A percentile compares a stretch with the other conserved stretches of the same genome.
These are phyloP conservation scores for Ceratotherium simum DNA, from an alignment of 2,113 vertebrate species.

Conservation along the genomic window DNA sequence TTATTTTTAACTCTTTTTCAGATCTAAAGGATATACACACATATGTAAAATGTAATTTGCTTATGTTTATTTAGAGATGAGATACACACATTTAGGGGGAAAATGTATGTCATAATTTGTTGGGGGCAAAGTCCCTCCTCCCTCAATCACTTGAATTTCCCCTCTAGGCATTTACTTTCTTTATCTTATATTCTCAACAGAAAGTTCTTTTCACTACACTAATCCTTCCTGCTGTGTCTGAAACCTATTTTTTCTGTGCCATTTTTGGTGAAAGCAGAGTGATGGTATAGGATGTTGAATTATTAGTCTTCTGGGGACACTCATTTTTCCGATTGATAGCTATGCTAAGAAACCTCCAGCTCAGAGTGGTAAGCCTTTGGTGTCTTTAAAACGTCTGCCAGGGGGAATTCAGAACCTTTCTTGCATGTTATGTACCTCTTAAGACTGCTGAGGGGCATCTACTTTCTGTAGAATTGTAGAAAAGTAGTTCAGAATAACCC, in stretches of 20 bases:
- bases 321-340: constrained; percentile 60
- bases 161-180: constrained; percentile 4
- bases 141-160: not conserved
- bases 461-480: constrained; percentile 3
- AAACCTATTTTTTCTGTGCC: constrained; percentile 57
- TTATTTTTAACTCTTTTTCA: constrained; percentile 40
- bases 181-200: not conserved
- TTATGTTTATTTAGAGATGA: constrained; percentile 16
- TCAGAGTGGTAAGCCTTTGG: not conserved
- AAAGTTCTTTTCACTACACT: constrained; percentile 19
- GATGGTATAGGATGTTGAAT: constrained; percentile 51
- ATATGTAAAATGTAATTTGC: constrained; percentile 33
- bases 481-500: constrained; percentile 57
- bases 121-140: not conserved
- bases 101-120: not conserved
- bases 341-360: not conserved
- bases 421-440: not conserved
- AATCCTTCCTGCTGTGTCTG: constrained; percentile 44
- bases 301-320: constrained; percentile 38
- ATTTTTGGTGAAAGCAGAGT: constrained; percentile 50
- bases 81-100: not conserved
- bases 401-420: constrained; percentile 19
- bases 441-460: not conserved
- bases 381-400: not conserved
- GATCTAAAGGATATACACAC: not conserved